Evolutionary conservation across 2,113 vertebrate species (phyloP).

Genomic region (Tetrax tetrax): DNA sequence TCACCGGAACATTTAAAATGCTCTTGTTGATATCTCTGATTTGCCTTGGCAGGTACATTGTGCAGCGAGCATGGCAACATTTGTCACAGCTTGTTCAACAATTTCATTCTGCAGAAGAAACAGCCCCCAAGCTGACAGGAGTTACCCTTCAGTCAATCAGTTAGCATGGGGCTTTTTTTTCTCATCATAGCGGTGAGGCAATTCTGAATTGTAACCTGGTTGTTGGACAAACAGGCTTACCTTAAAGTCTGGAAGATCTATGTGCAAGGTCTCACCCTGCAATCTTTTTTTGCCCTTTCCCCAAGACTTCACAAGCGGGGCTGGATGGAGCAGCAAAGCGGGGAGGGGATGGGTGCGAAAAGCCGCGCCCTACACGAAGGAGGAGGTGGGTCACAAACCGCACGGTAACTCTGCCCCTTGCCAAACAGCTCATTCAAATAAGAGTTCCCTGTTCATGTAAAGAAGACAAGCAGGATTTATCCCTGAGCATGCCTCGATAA

Average conservation of each 20-base stretch:
- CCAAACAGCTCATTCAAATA: neutral
- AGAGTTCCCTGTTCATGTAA: neutral
- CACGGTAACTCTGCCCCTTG: neutral
- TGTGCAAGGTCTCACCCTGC: neutral
- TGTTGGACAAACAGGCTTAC: neutral
- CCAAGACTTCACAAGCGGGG: neutral
- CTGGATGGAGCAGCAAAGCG: fast-evolving
- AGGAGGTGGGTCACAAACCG: neutral
- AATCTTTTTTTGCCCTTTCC: neutral
- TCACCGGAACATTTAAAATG: neutral
- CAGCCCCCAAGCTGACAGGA: neutral
- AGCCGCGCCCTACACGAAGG: neutral
- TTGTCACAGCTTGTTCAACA: neutral
- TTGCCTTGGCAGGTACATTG: neutral
- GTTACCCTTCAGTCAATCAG: neutral
- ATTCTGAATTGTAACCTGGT: neutral
- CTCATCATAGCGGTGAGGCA: neutral
- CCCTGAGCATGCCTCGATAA: neutral
- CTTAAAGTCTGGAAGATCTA: neutral
- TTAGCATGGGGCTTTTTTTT: neutral
- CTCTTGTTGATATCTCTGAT: neutral
- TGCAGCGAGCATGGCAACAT: neutral
- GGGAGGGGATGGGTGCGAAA: neutral
- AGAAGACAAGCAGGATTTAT: neutral
- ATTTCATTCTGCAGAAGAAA: neutral